These are phyloP conservation scores for Connochaetes taurinus DNA, from an alignment of 2,113 vertebrate species.

Conservation along the genomic window DNA sequence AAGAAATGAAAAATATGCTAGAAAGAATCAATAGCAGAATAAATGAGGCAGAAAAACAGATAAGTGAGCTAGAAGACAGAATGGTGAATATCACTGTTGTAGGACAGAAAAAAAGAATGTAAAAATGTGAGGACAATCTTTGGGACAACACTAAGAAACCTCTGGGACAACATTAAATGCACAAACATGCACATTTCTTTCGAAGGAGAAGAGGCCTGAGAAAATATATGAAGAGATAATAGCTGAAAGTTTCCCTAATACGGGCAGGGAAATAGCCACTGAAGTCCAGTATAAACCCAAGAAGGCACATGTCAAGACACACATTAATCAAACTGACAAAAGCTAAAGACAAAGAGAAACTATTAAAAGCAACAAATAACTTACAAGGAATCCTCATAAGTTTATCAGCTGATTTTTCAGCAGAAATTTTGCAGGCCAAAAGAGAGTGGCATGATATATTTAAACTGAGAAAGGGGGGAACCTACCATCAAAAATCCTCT, in stretches of 20 bases:
- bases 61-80: neutral
- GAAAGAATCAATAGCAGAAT: too few relatives aligned
- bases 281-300: neutral
- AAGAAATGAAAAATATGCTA: too few relatives aligned
- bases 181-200: neutral
- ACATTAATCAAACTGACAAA: neutral
- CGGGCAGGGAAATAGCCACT: neutral
- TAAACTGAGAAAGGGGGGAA: neutral
- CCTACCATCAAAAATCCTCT: neutral
- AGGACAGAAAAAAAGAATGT: neutral
- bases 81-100: neutral
- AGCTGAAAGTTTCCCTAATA: neutral
- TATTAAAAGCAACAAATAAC: neutral
- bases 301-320: neutral
- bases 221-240: neutral
- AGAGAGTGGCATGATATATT: neutral
- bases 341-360: neutral
- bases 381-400: neutral
- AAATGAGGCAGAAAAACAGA: too few relatives aligned
- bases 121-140: neutral
- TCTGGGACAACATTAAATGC: neutral
- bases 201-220: neutral
- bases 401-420: neutral
- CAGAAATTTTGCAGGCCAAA: neutral
- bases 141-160: neutral